Percentiles rank a stretch among this genome's conserved stretches.
Evolutionary conservation across 1,140 invertebrate genomes (phyloP).

Genomic region (Drosophila murphyi): DNA sequence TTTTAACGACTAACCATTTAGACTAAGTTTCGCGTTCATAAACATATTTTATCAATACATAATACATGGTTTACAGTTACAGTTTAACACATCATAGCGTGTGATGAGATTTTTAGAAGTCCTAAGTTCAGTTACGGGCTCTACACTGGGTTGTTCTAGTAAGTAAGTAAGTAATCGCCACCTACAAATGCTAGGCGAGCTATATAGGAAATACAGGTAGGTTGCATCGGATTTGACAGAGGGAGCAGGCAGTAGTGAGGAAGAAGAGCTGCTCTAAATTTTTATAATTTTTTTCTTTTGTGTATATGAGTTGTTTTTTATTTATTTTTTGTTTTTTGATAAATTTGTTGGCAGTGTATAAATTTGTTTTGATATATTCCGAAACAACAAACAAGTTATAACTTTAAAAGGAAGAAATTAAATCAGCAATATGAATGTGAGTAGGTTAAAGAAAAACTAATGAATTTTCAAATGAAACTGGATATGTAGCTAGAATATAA

Average conservation of each 20-base stretch:
- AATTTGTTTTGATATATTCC: constrained; percentile 57
- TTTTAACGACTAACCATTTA: constrained; percentile 73
- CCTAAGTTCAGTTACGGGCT: constrained; percentile 50
- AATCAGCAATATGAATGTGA: neutral
- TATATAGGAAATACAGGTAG: constrained; percentile 11
- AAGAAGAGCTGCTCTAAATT: constrained; percentile 51
- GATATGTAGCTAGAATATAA: constrained; percentile 10
- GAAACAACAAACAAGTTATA: neutral
- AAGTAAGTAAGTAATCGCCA: constrained; percentile 21
- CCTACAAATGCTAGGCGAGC: constrained; percentile 17
- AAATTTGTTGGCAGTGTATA: constrained; percentile 60
- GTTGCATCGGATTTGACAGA: constrained; percentile 33
- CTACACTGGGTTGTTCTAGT: constrained; percentile 49
- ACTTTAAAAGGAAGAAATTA: neutral
- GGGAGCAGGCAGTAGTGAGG: constrained; percentile 3
- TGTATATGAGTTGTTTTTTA: constrained; percentile 20
- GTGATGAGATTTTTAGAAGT: constrained; percentile 47
- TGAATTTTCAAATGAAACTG: neutral
- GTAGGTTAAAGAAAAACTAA: neutral
- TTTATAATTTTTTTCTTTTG: constrained; percentile 24
- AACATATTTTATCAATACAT: constrained; percentile 68
- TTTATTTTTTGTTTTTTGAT: neutral
- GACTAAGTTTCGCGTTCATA: constrained; percentile 65
- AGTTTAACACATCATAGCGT: constrained; percentile 65
- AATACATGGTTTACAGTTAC: constrained; percentile 72